These are phyloP conservation scores for Hydriomena furcata DNA, from an alignment of 2,888 invertebrate species.

Conservation along the genomic window DNA sequence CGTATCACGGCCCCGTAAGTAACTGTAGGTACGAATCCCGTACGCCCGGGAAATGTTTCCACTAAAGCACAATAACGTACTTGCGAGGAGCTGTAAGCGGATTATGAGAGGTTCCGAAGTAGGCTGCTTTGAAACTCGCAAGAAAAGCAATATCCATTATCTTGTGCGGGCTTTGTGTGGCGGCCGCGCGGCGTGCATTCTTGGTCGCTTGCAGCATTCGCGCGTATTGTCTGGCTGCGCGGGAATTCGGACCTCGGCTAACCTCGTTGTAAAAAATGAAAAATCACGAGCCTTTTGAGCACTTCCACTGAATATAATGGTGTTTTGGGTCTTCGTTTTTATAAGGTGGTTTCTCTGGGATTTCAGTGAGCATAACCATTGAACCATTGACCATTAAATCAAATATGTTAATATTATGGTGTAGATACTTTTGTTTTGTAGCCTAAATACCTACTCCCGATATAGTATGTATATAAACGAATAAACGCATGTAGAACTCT, in stretches of 20 bases:
- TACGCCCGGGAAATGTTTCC: slow-evolving; percentile 65
- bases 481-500: not conserved
- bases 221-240: slow-evolving; percentile 57
- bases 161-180: slow-evolving; percentile 72
- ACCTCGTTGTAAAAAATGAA: slow-evolving; percentile 42
- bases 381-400: too few relatives aligned
- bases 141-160: slow-evolving; percentile 83
- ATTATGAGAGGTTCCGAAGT: slow-evolving; percentile 79
- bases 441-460: too few relatives aligned
- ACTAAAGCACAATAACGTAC: slow-evolving; percentile 73
- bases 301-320: slow-evolving; percentile 2
- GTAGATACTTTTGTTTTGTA: too few relatives aligned
- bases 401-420: too few relatives aligned
- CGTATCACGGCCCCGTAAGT: slow-evolving; percentile 49
- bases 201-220: slow-evolving; percentile 58
- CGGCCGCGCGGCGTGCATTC: slow-evolving; percentile 60
- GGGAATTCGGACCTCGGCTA: slow-evolving; percentile 44
- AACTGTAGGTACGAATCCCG: slow-evolving; percentile 52
- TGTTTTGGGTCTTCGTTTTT: slow-evolving; percentile 3
- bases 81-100: slow-evolving; percentile 74
- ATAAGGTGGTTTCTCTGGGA: too few relatives aligned
- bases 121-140: slow-evolving; percentile 80
- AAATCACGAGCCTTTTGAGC: slow-evolving; percentile 19
- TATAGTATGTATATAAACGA: too few relatives aligned
- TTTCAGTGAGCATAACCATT: too few relatives aligned